Conservation (phyloP, 2,888 invertebrate genomes). For the Drosophila conformis region DNA sequence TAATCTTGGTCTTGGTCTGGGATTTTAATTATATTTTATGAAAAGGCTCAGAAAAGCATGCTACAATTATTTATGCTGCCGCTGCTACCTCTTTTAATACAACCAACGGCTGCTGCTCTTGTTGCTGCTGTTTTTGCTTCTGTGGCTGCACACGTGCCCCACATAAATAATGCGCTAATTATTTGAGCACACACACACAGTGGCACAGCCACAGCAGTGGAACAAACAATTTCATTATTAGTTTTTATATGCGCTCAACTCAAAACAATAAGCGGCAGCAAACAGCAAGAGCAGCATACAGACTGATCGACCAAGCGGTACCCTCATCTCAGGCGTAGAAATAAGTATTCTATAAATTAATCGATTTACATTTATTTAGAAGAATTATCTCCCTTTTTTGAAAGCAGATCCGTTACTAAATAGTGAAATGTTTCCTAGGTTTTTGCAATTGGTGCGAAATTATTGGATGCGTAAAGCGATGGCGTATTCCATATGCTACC, state of each 20-base stretch:
- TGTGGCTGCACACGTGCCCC: conserved; percentile 58
- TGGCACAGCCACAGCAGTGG: conserved; percentile 11
- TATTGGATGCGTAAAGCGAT: background rate
- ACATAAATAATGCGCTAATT: conserved; percentile 77
- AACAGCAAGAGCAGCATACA: background rate
- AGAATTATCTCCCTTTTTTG: background rate
- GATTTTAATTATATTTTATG: conserved; percentile 61
- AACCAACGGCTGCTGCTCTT: background rate
- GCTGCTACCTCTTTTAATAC: conserved; percentile 8
- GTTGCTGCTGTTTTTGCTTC: conserved; percentile 3
- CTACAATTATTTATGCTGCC: conserved; percentile 33
- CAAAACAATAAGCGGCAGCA: conserved; percentile 23
- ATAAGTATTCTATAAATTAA: background rate
- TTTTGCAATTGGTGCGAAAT: background rate
- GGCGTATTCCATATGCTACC: background rate
- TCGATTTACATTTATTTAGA: background rate
- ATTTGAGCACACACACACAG: conserved; percentile 59
- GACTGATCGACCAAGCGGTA: background rate
- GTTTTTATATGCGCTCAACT: conserved; percentile 47
- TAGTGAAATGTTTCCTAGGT: background rate
- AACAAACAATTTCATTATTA: conserved; percentile 77
- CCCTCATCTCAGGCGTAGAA: background rate
- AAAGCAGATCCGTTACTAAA: background rate
- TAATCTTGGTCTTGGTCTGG: background rate
- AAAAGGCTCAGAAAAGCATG: conserved; percentile 59